A percentile compares a stretch with the other conserved stretches of the same genome.
These are phyloP conservation scores for Augiades crinisus DNA, from an alignment of 2,888 invertebrate genomes.

Conservation along the genomic window DNA sequence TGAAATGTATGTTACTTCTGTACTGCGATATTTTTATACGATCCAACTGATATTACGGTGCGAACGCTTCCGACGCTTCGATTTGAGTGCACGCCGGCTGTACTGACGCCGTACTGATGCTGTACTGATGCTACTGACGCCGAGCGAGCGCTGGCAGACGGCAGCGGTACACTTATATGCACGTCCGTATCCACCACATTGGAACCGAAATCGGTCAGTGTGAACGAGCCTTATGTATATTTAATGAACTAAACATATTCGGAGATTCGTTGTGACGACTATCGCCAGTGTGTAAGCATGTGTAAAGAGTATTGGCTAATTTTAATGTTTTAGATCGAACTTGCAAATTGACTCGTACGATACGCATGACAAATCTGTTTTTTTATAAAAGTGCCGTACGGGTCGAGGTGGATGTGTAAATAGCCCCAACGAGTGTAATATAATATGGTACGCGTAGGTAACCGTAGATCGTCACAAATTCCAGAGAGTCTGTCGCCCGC, in stretches of 20 bases:
- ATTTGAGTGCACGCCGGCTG: neutral
- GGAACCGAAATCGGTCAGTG: neutral
- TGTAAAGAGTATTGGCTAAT: constrained; percentile 1
- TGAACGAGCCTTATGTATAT: neutral
- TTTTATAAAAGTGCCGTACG: constrained; percentile 1
- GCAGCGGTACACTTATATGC: neutral
- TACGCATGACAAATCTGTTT: constrained; percentile 1
- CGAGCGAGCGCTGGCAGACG: constrained; percentile 7
- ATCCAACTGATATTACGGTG: constrained; percentile 19
- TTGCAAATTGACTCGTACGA: neutral
- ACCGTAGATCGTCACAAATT: constrained; percentile 45
- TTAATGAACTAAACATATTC: neutral
- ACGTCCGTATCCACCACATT: neutral
- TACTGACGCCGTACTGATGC: neutral
- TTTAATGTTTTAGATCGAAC: no score
- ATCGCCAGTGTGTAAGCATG: neutral
- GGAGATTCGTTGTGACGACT: constrained; percentile 6
- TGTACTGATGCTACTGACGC: neutral
- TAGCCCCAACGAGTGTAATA: constrained; percentile 13
- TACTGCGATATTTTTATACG: constrained; percentile 45
- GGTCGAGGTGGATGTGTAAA: constrained; percentile 11
- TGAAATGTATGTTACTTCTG: constrained; percentile 12
- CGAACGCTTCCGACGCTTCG: constrained; percentile 11
- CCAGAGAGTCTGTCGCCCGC: constrained; percentile 34
- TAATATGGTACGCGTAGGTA: constrained; percentile 1